Evolutionary conservation across 2,888 invertebrate genomes (phyloP).

Genomic region (Ophonus ardosiacus): DNA sequence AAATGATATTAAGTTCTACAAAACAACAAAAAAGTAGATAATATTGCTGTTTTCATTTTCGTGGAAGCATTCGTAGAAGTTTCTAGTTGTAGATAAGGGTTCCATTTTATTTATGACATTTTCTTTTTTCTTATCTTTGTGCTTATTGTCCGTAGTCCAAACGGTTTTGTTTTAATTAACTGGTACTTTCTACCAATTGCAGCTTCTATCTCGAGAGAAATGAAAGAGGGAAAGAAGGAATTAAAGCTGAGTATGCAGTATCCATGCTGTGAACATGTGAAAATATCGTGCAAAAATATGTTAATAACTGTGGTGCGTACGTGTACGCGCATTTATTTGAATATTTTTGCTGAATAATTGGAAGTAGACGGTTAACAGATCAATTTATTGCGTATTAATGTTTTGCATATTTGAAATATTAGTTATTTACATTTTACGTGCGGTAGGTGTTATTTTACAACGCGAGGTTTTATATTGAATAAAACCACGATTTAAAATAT

Average conservation of each 20-base stretch:
- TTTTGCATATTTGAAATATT: neutral
- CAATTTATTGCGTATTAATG: neutral
- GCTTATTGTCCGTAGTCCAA: conserved; percentile 26
- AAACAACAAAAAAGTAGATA: conserved; percentile 35
- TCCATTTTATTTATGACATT: conserved; percentile 37
- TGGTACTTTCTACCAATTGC: conserved; percentile 14
- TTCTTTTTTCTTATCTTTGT: conserved; percentile 23
- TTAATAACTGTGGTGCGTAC: neutral
- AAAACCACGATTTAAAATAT: too few species aligned
- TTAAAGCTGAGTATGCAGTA: neutral
- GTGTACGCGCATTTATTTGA: neutral
- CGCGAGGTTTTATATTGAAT: too few species aligned
- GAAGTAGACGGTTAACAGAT: neutral
- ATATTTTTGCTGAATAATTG: neutral
- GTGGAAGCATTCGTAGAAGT: conserved; percentile 1
- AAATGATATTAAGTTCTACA: conserved; percentile 20
- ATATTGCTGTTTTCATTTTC: conserved; percentile 35
- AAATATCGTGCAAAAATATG: conserved; percentile 25
- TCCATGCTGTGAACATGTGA: neutral
- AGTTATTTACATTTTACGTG: too few species aligned
- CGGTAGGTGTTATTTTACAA: too few species aligned
- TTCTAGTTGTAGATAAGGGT: conserved; percentile 42
- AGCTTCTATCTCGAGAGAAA: neutral
- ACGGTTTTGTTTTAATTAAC: conserved; percentile 40
- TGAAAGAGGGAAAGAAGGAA: neutral